Conservation (phyloP, 1,140 invertebrate genomes). For the Nautilus pompilius region DNA sequence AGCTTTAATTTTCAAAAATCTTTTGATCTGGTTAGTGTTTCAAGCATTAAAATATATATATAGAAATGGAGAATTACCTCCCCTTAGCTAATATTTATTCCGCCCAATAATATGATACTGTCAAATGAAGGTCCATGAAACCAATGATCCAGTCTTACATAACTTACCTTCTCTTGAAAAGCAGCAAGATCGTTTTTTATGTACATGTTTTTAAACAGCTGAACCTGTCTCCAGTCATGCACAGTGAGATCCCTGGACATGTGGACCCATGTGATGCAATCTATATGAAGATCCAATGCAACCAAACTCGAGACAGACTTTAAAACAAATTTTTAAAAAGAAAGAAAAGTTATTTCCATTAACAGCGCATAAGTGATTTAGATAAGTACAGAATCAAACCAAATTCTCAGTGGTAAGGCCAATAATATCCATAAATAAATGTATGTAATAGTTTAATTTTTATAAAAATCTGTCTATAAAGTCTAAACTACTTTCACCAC, state of each 20-base stretch:
- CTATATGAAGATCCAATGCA: constrained; percentile 17
- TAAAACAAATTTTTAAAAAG: constrained; percentile 2
- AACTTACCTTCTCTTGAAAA: constrained; percentile 20
- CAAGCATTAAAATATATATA: background rate
- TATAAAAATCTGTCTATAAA: no score
- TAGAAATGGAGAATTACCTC: background rate
- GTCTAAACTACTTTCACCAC: no score
- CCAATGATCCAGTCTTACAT: background rate
- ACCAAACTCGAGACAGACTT: constrained; percentile 18
- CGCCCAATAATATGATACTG: background rate
- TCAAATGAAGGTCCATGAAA: background rate
- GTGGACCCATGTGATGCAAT: constrained; percentile 18
- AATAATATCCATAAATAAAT: no score
- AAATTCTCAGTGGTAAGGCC: no score
- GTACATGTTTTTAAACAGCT: constrained; percentile 15
- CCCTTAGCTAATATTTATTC: no score
- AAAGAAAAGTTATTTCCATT: background rate
- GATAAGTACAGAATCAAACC: no score
- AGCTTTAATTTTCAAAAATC: background rate
- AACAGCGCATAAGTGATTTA: no score
- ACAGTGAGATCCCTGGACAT: constrained; percentile 16
- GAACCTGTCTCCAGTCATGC: constrained; percentile 13
- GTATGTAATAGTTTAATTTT: no score
- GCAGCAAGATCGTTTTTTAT: constrained; percentile 15
- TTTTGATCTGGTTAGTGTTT: background rate